phyloP scores from a whole-genome alignment of 2,888 invertebrate species.

The Ptilodon capucinus region DNA sequence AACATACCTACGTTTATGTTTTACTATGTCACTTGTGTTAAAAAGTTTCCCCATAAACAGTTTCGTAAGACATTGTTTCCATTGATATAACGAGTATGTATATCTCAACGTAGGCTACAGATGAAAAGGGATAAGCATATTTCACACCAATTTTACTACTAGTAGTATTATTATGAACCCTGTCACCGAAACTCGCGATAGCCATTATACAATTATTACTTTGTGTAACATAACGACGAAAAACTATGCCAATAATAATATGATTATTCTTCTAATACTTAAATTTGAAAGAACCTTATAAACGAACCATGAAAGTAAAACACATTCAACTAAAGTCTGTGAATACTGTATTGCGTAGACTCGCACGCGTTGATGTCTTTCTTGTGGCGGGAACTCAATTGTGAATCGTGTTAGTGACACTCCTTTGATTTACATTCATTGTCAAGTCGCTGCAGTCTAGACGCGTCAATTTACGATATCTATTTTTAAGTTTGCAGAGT shows the following conservation, averaged over 20 bases:
- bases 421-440: conserved; percentile 11
- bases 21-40: conserved; percentile 16
- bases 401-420: neutral
- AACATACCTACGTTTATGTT: conserved; percentile 18
- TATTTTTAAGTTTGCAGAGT: conserved; percentile 18
- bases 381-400: conserved; percentile 6
- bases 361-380: conserved; percentile 30
- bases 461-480: conserved; percentile 9
- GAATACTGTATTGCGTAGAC: neutral
- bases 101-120: conserved; percentile 9
- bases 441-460: conserved; percentile 23
- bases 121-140: no score
- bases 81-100: conserved; percentile 4
- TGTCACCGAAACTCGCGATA: no score
- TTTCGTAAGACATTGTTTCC: conserved; percentile 15
- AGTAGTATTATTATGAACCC: no score
- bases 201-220: no score
- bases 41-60: conserved; percentile 14
- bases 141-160: no score
- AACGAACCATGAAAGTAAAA: neutral
- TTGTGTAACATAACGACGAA: no score
- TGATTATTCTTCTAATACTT: neutral
- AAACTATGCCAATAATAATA: no score
- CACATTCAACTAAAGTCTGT: neutral
- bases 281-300: neutral